Evolutionary conservation across 2,888 invertebrate species (phyloP), one percentile per base, ranked within the genome.

Genomic region (Byasa hedistus): DNA sequence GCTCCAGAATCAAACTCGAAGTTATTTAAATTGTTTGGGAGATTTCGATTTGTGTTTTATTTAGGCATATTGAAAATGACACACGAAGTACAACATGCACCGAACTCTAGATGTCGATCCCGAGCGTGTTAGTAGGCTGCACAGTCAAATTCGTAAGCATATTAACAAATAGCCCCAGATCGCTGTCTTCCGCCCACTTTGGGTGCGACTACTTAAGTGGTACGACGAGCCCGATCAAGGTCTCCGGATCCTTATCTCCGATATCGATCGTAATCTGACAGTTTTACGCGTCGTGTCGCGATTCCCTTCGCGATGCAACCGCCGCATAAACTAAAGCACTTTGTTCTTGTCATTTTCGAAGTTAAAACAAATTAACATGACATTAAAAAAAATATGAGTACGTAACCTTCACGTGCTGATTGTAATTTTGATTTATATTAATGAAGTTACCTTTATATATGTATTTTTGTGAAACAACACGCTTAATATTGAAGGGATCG

Each of bases 211-310:
- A n/a, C 57, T 51, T 32, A 22, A 61, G 36, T 60, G 61, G 52
- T 32, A 8, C 36, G 57, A 7, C 27, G 24, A 7, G 32, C 22
- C 57, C 10, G 57, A 57, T 23, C 63, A 48, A 27, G 63, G 19
- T 24, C 52, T 56, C 57, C 79, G 15, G 86, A 89, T 87, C 77
- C 74, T 78, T 85, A 88, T 89, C 89, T 82, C 72, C 65, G 79
- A 81, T 77, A 84, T 83, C 78, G 89, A 89, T 88, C 80, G 82
- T 83, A 86, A 90, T 89, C 76, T 75, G 89, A 86, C 88, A 89
- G 86, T 86, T 89, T 88, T 86, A 89, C 87, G 87, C 87, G 84
- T 82, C 80, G 79, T 75, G 79, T 84, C 81, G 79, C 80, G 76
- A 80, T 81, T 83, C 81, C 79, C 77, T 81, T 81, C 76, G 78